Conservation (phyloP, 2,888 invertebrate species). For the Pemphredon lugubris region DNA sequence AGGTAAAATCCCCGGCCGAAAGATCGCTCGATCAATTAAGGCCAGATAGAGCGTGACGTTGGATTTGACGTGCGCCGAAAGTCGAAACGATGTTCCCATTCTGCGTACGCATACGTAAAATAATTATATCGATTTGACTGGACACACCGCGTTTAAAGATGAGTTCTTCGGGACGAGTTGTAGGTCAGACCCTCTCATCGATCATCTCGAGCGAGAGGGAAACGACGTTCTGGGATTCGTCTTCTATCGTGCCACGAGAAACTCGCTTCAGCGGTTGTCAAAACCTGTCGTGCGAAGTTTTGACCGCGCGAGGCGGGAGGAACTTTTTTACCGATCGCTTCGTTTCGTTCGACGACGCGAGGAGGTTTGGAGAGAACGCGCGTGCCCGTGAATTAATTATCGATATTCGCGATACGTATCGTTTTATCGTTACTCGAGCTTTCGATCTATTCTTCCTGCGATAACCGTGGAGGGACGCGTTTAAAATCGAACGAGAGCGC, state of each 20-base stretch:
- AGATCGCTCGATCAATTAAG: conserved; percentile 58
- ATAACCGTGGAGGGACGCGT: background rate
- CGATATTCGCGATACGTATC: no score
- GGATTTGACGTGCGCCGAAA: conserved; percentile 57
- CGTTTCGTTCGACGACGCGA: no score
- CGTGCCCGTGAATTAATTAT: background rate
- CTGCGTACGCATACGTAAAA: conserved; percentile 70
- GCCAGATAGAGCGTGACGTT: conserved; percentile 42
- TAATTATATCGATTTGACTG: conserved; percentile 79
- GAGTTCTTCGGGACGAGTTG: conserved; percentile 72
- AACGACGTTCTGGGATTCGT: conserved; percentile 74
- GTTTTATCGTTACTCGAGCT: no score
- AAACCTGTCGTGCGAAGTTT: conserved; percentile 20
- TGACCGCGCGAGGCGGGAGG: background rate
- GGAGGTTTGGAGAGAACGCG: no score
- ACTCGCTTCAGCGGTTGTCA: conserved; percentile 63
- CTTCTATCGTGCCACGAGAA: conserved; percentile 53
- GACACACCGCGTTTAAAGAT: conserved; percentile 72
- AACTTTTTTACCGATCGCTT: background rate
- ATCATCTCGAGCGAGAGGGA: conserved; percentile 75
- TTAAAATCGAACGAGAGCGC: no score
- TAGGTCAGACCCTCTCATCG: conserved; percentile 79
- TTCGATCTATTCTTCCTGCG: no score
- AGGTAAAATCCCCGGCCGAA: no score
- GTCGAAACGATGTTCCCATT: conserved; percentile 62